These are phyloP conservation scores for Nasonia giraulti DNA, from an alignment of 1,140 invertebrate genomes.

Conservation along the genomic window DNA sequence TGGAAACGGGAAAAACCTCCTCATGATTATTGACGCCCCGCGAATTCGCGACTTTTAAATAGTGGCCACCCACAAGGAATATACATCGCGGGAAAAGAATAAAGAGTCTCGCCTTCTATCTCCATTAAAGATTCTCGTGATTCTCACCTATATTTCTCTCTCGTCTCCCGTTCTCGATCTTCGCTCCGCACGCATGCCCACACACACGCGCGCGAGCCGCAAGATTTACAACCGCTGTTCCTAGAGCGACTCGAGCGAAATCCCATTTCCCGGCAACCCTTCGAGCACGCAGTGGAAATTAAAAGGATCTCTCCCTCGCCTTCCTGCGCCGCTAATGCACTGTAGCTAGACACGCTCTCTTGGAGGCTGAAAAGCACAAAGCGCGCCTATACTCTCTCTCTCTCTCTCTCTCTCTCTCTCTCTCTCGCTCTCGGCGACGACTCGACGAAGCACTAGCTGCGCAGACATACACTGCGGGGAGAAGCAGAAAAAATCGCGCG, in stretches of 20 bases:
- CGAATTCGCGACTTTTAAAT: not conserved
- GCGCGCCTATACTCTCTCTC: not conserved
- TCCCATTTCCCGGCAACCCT: conserved; percentile 34
- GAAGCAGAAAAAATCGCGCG: not conserved
- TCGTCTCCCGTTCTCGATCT: not conserved
- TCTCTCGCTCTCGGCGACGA: not conserved
- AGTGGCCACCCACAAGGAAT: too few relatives aligned
- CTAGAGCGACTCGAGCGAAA: not conserved
- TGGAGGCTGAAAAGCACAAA: conserved; percentile 4
- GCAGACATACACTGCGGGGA: not conserved
- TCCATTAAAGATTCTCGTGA: conserved; percentile 13
- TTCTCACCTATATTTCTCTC: conserved; percentile 16
- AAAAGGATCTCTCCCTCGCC: conserved; percentile 13
- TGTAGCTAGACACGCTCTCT: not conserved
- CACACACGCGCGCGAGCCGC: not conserved
- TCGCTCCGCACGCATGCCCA: not conserved
- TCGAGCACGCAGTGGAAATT: conserved; percentile 17
- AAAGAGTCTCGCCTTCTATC: not conserved
- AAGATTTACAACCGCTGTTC: conserved; percentile 21
- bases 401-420: not conserved
- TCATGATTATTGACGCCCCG: too few relatives aligned
- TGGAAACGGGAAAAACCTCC: too few relatives aligned
- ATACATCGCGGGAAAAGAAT: too few relatives aligned
- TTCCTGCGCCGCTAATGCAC: not conserved
- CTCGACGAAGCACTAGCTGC: not conserved